Evolutionary conservation across 92 coral and sea anemone genomes (phyloP), one percentile per base, ranked within the genome.

Genomic region (Siderastrea siderea): DNA sequence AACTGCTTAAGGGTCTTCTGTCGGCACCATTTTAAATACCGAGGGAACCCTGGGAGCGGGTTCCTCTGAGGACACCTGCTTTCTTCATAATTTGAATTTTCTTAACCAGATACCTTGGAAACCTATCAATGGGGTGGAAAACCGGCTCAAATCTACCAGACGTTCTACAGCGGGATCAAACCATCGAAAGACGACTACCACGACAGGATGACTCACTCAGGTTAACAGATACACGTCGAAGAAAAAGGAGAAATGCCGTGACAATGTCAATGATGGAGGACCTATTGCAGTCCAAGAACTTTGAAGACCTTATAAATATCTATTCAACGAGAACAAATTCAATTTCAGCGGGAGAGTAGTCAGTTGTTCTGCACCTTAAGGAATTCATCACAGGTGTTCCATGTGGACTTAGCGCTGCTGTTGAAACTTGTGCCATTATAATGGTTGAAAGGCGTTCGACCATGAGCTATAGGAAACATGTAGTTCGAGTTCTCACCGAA

Each of bases 161-260:
- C 2, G 15, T 45, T 13, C 26, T 45, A 8, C 86, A 46, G 12
- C 43, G 44, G 43, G 78, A 55, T 48, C 62, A 43, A 46, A 38
- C 13, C 48, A 71, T 4, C 26, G 78, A 48, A 4, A 59, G 67
- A 53, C 77, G 59, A 17, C 47, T 44, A 11, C 7, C 47, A n/a
- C 46, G 59, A 19, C 86, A 57, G 7, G 14, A 70, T 7, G 78
- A 82, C 2, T 6, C 13, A 3, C 13, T 16, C 2, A 9, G 77
- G 8, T 10, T 57, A 0, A 16, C 86, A 19, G 86, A 69, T 2
- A 47, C 68, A 38, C 81, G 44, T 38, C 45, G 26, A 4, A 74
- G 81, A 11, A 61, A 63, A 63, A 50, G 87, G 50, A 51, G 87
- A 61, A 73, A 84, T 15, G 87, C 81, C 26, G 4, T 84, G 73